Base-by-base conservation (phyloP, 2,888 invertebrate genomes). In the Mythimna pallens region DNA sequence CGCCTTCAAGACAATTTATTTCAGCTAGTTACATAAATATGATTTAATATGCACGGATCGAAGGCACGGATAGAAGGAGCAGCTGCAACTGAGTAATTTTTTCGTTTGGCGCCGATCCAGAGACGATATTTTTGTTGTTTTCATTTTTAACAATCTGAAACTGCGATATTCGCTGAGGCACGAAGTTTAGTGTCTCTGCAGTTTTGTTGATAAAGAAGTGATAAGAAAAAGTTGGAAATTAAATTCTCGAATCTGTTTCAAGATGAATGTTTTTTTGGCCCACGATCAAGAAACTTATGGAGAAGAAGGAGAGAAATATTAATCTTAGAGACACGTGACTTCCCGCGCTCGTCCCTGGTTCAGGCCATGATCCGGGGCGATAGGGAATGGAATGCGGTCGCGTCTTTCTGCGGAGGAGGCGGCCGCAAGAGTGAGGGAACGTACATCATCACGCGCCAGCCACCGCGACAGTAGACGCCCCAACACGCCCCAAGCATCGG, bases 1-100 rank as follows among this genome's bases (percentile, higher is more conserved):
- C 25, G 54, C 59, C 58, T 73, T 78, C 47, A 59, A 50, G 10
- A 14, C 64, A 67, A 65, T 75, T 70, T 63, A 81, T 76, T 65
- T 54, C 69, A 78, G 75, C 72, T 77, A 73, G 75, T 68, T 81
- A 79, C 73, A 80, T 88, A 87, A 73, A 73, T 65, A 73, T 84
- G 83, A 87, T 88, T 88, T 87, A 86, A 86, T 88, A 89, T 87
- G 86, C 85, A 68, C 57, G 74, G 69, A 76, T 76, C 72, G 81
- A 63, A 59, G 59, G n/a, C 85, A 68, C 57, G 74, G 69, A 76
- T 76, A 73, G 81, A 63, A 59, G 59, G n/a, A 57, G 67, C 78
- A 66, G 69, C 73, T 80, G 78, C 70, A 73, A 57, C 70, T 64
- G 62, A 66, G 69, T 70, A 73, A 61, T 76, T 84, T 82, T 70